Evolutionary conservation across 2,797 vertebrate species (phyloP).

Genomic region (Clarias platycephalus): DNA sequence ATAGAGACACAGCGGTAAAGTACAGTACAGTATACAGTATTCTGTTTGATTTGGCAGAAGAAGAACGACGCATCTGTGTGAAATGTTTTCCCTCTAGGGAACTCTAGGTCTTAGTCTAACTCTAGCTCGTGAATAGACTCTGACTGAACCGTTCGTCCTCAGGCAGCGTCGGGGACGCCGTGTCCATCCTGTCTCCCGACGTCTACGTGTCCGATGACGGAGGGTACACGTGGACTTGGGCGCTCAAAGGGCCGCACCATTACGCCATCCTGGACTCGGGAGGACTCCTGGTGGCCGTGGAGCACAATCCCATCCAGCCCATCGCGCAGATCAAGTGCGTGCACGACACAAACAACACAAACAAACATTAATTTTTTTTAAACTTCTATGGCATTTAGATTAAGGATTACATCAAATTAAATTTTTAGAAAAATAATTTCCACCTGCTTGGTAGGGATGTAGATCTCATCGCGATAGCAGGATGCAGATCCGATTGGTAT

Average conservation of each 20-base stretch:
- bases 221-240: constrained; percentile 87
- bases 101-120: not conserved
- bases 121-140: not conserved
- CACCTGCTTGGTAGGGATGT: too few species aligned
- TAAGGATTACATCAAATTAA: too few species aligned
- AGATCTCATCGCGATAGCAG: too few species aligned
- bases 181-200: constrained; percentile 85
- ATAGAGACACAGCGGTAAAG: too few species aligned
- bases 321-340: constrained; percentile 85
- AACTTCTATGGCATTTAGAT: too few species aligned
- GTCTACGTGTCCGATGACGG: constrained; percentile 94
- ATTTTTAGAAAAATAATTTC: too few species aligned
- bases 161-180: constrained; percentile 90
- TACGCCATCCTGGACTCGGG: constrained; percentile 93
- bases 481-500: too few species aligned
- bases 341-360: not conserved
- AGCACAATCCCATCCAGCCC: constrained; percentile 75
- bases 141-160: constrained; percentile 33
- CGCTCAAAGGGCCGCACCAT: constrained; percentile 87
- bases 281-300: constrained; percentile 88
- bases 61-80: not conserved
- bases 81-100: not conserved
- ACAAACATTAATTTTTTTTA: too few species aligned
- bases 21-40: too few species aligned
- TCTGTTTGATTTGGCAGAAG: not conserved